Evolutionary conservation across 1,140 invertebrate species (phyloP), one percentile per base, ranked within the genome.

Genomic region (Lithobius niger): DNA sequence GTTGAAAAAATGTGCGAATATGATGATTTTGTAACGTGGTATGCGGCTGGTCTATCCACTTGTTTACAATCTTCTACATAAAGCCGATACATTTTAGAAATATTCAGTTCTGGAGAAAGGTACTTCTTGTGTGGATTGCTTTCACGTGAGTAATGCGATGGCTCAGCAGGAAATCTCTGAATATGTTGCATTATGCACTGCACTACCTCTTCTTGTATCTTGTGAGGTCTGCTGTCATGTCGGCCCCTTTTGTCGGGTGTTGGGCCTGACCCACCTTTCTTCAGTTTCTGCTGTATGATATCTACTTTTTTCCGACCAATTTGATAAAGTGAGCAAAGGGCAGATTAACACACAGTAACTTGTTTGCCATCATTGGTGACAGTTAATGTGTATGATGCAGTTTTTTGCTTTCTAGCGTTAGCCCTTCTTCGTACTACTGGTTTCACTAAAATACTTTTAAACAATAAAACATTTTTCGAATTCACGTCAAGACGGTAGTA

Each of bases 301-400:
- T 45, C 43, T 21, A 45, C 19, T 19, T 45, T 45, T 45, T 45
- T 45, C 6, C 43, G 43, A 45, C 43, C 43, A 45, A 45, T 45
- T 21, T 45, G 43, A 45, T 45, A 45, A 45, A 45, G 10, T n/a
- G 31, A 36, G n/a, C 31, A 36, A n/a, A 36, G 19, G 22, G 43
- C 43, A 45, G 43, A 19, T 13, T 45, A 18, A 19, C 18, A 45
- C 6, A 45, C 43, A 19, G 43, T 13, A 13, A 45, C 19, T 45
- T n/a, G 19, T 45, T 45, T 45, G 31, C 43, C 43, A 45, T 19
- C 18, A 45, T 21, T 13, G 4, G 43, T 45, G 43, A 45, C 43
- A 45, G 19, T 45, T 18, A 13, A 45, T 45, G 4, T 45, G 43
- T 45, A 45, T 21, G 43, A 13, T 45, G 4, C 43, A 36, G 31